phyloP scores from a whole-genome alignment of 2,888 invertebrate genomes.

The Plagiodera versicolora region DNA sequence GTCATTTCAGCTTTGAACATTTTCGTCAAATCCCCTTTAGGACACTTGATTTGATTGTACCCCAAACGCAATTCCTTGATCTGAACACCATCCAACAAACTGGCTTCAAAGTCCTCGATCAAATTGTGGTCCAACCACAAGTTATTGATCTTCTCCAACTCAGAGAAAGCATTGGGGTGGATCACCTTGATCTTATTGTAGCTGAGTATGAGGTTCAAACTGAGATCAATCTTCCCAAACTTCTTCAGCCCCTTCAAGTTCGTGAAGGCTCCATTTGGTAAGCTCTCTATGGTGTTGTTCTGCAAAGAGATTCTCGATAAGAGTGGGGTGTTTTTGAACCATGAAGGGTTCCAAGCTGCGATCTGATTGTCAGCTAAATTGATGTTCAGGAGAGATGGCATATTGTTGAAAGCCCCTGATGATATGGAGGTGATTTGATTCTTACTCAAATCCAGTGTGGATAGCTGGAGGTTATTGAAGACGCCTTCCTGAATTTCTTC shows the following conservation, averaged over 20 bases:
- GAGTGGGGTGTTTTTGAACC: conserved; percentile 40
- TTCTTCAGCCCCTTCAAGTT: conserved; percentile 37
- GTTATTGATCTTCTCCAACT: conserved; percentile 38
- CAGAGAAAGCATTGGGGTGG: conserved; percentile 36
- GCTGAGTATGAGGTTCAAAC: conserved; percentile 40
- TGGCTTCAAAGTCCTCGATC: conserved; percentile 31
- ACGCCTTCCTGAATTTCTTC: conserved; percentile 35
- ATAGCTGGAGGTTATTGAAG: conserved; percentile 36
- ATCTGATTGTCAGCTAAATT: conserved; percentile 40
- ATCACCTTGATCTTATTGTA: conserved; percentile 40
- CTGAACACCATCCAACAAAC: conserved; percentile 31
- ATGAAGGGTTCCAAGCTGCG: conserved; percentile 36
- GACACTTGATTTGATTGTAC: conserved; percentile 40
- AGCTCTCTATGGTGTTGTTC: conserved; percentile 37
- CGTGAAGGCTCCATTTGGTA: conserved; percentile 38
- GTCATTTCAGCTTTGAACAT: conserved; percentile 38
- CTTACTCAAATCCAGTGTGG: conserved; percentile 35
- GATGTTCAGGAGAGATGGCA: conserved; percentile 36
- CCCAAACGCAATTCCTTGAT: conserved; percentile 38
- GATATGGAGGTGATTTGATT: conserved; percentile 34
- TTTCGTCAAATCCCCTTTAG: conserved; percentile 33
- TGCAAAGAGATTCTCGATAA: conserved; percentile 40
- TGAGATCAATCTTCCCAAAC: conserved; percentile 33
- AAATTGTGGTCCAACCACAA: conserved; percentile 43
- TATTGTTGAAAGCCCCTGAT: conserved; percentile 34